phyloP scores from a whole-genome alignment of 2,797 vertebrate species.

The Euthynnus affinis region DNA sequence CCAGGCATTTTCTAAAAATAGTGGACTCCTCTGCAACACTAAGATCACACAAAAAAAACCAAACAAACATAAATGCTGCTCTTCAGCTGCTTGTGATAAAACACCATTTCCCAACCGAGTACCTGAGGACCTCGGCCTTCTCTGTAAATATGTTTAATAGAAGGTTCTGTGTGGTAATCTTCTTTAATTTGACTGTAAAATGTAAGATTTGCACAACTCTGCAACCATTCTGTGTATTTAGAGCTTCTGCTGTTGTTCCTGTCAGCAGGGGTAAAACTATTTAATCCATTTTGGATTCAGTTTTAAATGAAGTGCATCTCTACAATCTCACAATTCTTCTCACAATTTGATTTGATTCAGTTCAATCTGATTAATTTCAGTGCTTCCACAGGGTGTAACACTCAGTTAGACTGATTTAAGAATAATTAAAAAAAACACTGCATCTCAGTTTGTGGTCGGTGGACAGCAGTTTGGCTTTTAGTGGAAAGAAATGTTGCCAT shows the following conservation, averaged over 20 bases:
- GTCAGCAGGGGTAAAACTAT: conserved; percentile 27
- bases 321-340: conserved; percentile 15
- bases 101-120: background rate
- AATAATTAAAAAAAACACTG: conserved; percentile 14
- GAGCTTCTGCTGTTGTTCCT: conserved; percentile 2
- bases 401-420: conserved; percentile 4
- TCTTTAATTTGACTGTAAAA: conserved; percentile 5
- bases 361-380: conserved; percentile 22
- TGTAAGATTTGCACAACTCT: background rate
- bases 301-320: conserved; percentile 48
- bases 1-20: too few relatives aligned
- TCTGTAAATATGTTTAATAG: conserved; percentile 1
- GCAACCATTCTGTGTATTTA: background rate
- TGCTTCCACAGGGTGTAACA: background rate
- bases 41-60: too few relatives aligned
- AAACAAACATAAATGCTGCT: too few relatives aligned
- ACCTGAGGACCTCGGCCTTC: background rate
- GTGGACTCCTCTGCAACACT: too few relatives aligned
- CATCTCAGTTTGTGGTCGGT: background rate
- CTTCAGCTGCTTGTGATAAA: background rate
- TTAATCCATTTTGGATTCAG: conserved; percentile 34
- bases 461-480: background rate
- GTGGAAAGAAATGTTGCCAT: background rate
- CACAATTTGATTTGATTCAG: background rate
- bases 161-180: background rate